Evolutionary conservation across 1,140 invertebrate genomes (phyloP), one percentile per base, ranked within the genome.

Genomic region (Saccostrea cuccullata): DNA sequence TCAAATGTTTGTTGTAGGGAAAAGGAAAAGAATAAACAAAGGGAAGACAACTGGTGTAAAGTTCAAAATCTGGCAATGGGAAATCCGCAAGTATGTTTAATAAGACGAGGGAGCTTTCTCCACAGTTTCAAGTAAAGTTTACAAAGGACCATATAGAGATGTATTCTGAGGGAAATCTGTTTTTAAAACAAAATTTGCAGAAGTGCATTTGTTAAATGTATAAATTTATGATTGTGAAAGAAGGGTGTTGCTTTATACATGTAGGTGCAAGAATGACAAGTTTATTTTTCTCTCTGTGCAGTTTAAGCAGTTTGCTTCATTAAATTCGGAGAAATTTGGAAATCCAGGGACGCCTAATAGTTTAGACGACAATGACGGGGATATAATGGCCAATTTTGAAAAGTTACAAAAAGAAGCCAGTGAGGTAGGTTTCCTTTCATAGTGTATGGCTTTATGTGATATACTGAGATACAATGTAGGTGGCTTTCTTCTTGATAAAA

Each of bases 1-100:
- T 47, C 5, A 3, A 47, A 2, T 47, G 47, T 77, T 20, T 77
- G 70, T 91, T 90, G 30, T 89, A 94, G 94, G 89, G 94, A 94
- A 88, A 94, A 95, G 89, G 92, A 94, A 88, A 92, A 92, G 88
- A 82, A 91, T 82, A 94, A 93, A 83, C 89, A 93, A 67, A 88
- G 94, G 87, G 93, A 94, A 70, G 94, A 94, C 82, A 92, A 93
- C 0, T 95, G 94, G 94, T 92, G 82, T 55, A 94, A 92, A 88
- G 91, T 95, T 17, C 77, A 91, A 47, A 90, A 90, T 82, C 86
- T 93, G 87, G 94, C 94, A 82, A 90, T 91, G 87, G 90, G 89
- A 85, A 94, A 94, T 90, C 92, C 92, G 20, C 89, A 90, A 77
- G 89, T 90, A 90, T n/a, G 87, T 84, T 15, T 84, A 5, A 64